Conservation (phyloP, 2,113 vertebrate genomes). For the Aptenodytes forsteri region DNA sequence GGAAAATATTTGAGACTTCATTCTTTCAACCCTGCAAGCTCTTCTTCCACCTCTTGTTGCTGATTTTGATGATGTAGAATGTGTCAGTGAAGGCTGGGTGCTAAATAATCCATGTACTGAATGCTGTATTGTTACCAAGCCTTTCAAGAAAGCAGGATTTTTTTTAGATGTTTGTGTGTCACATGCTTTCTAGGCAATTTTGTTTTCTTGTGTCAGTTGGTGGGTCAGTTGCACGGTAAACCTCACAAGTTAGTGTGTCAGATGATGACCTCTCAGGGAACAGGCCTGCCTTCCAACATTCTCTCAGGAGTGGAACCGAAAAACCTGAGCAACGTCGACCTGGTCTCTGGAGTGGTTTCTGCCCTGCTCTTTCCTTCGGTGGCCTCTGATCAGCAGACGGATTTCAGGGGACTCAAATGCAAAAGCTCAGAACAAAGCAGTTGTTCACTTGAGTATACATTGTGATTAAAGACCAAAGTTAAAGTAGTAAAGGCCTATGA, state of each 20-base stretch:
- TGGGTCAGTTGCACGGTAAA: background rate
- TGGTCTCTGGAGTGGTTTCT: background rate
- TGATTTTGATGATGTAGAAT: background rate
- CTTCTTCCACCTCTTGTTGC: background rate
- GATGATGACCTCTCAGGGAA: background rate
- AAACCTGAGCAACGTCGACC: background rate
- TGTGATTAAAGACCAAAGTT: background rate
- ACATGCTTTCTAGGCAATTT: background rate
- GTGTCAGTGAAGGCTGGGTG: background rate
- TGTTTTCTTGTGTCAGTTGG: background rate
- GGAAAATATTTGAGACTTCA: background rate
- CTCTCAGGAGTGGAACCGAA: background rate
- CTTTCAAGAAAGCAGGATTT: background rate
- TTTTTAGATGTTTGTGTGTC: background rate
- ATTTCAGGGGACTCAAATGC: background rate
- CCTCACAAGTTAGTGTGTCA: background rate
- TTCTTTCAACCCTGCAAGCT: background rate
- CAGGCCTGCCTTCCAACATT: background rate
- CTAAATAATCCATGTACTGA: background rate
- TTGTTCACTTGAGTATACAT: background rate
- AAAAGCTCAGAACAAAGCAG: background rate
- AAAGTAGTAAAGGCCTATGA: background rate
- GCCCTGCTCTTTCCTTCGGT: background rate
- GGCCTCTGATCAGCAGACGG: background rate
- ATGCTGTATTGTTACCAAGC: background rate